phyloP scores from a whole-genome alignment of 2,113 vertebrate species.

The Microcebus lehilahytsara region DNA sequence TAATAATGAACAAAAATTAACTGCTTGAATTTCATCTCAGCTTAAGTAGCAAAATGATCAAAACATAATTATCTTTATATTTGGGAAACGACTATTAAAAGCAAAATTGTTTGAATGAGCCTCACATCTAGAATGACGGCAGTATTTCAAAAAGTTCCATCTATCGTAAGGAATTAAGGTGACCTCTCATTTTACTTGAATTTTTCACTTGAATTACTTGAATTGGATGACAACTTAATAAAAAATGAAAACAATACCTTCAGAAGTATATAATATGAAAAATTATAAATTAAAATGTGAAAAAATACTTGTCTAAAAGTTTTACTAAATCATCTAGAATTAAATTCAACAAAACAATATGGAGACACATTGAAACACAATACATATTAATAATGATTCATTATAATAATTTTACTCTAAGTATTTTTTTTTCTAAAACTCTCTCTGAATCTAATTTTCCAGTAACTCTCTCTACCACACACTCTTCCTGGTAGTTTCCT shows the following conservation, averaged over 20 bases:
- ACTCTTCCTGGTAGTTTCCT: neutral
- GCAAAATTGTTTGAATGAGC: neutral
- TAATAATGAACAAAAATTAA: no score
- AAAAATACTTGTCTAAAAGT: neutral
- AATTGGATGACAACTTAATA: neutral
- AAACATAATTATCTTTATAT: no score
- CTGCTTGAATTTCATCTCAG: no score
- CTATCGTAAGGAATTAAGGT: neutral
- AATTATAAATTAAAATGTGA: neutral
- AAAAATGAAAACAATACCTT: neutral
- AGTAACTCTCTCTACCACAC: no score
- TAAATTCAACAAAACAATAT: neutral
- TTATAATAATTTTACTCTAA: no score
- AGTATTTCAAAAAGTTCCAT: neutral
- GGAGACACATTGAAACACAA: neutral
- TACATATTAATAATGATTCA: neutral
- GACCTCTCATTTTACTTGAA: neutral
- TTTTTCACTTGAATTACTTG: neutral
- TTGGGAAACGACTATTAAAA: no score
- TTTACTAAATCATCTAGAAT: neutral
- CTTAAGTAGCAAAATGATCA: no score
- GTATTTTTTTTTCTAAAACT: neutral
- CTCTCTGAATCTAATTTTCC: neutral
- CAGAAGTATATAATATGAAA: neutral
- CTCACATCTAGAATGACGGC: neutral